These are phyloP conservation scores for Charina bottae DNA, from an alignment of 2,113 vertebrate genomes.

Conservation along the genomic window DNA sequence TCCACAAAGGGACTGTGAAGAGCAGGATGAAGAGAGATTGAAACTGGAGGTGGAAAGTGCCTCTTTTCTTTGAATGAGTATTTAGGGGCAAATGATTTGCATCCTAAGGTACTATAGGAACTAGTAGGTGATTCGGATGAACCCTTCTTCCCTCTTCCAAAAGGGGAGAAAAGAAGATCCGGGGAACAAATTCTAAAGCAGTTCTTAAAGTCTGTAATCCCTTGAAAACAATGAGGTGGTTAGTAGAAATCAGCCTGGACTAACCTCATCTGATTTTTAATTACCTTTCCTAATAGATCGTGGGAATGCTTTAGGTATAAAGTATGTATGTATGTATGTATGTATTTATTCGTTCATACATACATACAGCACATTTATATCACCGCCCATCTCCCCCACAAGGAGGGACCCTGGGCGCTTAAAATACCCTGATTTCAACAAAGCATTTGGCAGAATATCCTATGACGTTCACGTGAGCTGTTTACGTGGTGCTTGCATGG, in stretches of 20 bases:
- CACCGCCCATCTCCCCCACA: too few species aligned
- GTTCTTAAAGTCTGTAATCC: not conserved
- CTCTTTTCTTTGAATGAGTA: not conserved
- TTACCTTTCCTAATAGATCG: not conserved
- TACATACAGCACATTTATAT: too few species aligned
- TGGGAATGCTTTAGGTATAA: not conserved
- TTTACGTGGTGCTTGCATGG: not conserved
- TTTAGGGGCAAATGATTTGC: too few species aligned
- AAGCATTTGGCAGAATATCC: not conserved
- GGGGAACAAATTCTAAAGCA: too few species aligned
- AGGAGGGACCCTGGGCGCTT: too few species aligned
- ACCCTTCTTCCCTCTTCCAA: not conserved
- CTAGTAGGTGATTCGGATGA: accelerated
- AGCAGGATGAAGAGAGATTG: not conserved
- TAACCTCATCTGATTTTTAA: not conserved
- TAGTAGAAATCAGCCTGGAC: not conserved
- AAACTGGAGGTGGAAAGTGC: too few species aligned
- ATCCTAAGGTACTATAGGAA: not conserved
- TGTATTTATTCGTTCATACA: too few species aligned
- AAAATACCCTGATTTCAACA: too few species aligned
- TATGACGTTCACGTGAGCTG: not conserved
- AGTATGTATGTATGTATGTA: too few species aligned
- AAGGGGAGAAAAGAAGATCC: not conserved
- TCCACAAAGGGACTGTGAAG: not conserved
- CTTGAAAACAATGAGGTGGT: not conserved